Base-by-base conservation (phyloP, 1,140 invertebrate species). In the Melanaphis sacchari region DNA sequence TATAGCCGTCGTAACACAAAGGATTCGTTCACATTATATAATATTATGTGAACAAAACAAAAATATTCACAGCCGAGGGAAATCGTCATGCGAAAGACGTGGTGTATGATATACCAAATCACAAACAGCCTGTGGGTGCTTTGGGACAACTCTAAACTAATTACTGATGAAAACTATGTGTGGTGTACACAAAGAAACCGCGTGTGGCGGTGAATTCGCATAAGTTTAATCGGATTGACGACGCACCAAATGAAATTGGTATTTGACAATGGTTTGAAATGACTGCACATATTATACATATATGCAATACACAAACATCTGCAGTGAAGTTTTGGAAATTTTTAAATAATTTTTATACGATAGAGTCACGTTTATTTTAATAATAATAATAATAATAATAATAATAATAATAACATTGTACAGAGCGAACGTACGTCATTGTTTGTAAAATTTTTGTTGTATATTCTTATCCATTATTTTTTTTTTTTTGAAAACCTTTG, bases 211-310 rank as follows among this genome's bases (percentile, higher is more conserved):
- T 11, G 40, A 43, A 43, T 15, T 85, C 84, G 41, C 3, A 38
- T 85, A 46, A 87, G 85, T 46, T 46, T 87, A 87, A 87, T 87
- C 85, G 85, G 85, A 87, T 87, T 87, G 43, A 87, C 41, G 15
- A 43, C 41, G 85, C 4, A 85, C 82, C 22, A 40, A 84, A 84
- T 84, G 38, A 84, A 84, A 84, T 84, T 84, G 82, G 82, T 84
- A 84, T 40, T 84, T 40, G 82, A 84, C 82, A 84, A 84, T 84
- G 82, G 82, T 41, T 40, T 66, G 82, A 24, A 82, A 41, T 81
- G 36, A 81, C 36, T 38, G 2, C n/a, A 52, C 24, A n/a, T 66
- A 66, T 38, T 38, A 38, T 82, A 49, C 2, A 18, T 49, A 18
- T 46, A 46, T 38, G 7, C 76, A 66, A 66, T 66, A 66, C 15